Evolutionary conservation across 2,888 invertebrate genomes (phyloP).

Genomic region (Tribolium freemani): DNA sequence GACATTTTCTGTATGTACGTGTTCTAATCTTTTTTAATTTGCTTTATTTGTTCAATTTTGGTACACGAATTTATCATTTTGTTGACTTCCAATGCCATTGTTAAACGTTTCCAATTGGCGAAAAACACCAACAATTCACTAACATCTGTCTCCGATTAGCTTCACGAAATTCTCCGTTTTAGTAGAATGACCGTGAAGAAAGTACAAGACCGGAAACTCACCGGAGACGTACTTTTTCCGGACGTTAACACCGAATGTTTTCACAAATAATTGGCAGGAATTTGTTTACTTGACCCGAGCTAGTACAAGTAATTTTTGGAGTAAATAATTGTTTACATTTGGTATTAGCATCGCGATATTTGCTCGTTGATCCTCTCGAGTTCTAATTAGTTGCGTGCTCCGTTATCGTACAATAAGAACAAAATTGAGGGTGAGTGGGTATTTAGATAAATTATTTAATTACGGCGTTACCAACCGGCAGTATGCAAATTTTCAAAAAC

Average conservation of each 20-base stretch:
- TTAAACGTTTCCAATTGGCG: slow-evolving; percentile 5
- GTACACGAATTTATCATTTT: background rate
- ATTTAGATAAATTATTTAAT: background rate
- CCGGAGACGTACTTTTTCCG: background rate
- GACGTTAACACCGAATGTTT: background rate
- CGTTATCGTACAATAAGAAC: background rate
- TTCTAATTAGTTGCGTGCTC: slow-evolving; percentile 16
- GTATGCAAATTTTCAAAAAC: background rate
- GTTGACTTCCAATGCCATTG: slow-evolving; percentile 3
- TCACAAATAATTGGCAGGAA: background rate
- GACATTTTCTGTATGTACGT: background rate
- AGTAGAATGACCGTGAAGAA: background rate
- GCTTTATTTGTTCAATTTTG: background rate
- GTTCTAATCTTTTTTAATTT: background rate
- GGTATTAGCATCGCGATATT: slow-evolving; percentile 2
- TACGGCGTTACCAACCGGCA: background rate
- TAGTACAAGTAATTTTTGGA: slow-evolving; percentile 9
- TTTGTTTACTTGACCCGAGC: slow-evolving; percentile 11
- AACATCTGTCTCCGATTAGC: slow-evolving; percentile 21
- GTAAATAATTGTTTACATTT: slow-evolving; percentile 25
- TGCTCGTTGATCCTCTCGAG: slow-evolving; percentile 4
- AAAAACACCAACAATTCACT: slow-evolving; percentile 1
- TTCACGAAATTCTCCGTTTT: background rate
- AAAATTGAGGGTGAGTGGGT: slow-evolving; percentile 7
- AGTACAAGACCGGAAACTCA: background rate